Base-by-base conservation (phyloP, 2,888 invertebrate species). In the Pteria penguin region DNA sequence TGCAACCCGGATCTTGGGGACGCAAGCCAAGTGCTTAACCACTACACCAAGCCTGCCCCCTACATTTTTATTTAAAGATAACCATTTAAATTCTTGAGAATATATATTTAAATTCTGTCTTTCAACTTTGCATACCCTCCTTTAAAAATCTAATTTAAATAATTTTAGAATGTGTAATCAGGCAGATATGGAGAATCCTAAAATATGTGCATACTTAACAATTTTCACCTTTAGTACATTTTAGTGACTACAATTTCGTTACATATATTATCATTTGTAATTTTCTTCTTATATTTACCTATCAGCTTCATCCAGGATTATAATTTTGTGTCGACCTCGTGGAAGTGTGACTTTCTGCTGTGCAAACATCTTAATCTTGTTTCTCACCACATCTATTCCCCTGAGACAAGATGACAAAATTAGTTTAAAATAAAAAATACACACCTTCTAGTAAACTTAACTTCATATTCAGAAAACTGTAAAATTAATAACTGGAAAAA, bases 301-400 rank as follows among this genome's bases (percentile, higher is more conserved):
- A 93, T 98, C 98, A 0, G 98, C 98, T 93, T 99, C 99, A 93
- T 99, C 99, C 33, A 99, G 93, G 87, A 99, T 98, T 71, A 99
- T 96, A 79, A 99, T 96, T 93, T 99, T 99, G 92, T 99, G 99
- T 83, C 95, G 94, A 0, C 98, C 97, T 22, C 95, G 86, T 0
- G 98, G 97, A 62, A 99, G 92, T 0, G 98, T 98, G 0, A 98
- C 97, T 93, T 96, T 97, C 91, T 98, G 97, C 89, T 98, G 98
- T 0, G 98, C 98, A 93, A 99, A 99, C 96, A 97, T 97, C 93
- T 99, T 99, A 52, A 99, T 98, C 93, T 98, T 98, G 91, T 99
- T 98, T 69, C 99, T 94, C 0, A 99, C 99, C 11, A 98, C 97
- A 92, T 99, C 99, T 84, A 99, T 99, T 54, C 99, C 99, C 89